A percentile compares a stretch with the other conserved stretches of the same genome.
Conservation (phyloP, 2,888 invertebrate species). For the Eulithis prunata region DNA sequence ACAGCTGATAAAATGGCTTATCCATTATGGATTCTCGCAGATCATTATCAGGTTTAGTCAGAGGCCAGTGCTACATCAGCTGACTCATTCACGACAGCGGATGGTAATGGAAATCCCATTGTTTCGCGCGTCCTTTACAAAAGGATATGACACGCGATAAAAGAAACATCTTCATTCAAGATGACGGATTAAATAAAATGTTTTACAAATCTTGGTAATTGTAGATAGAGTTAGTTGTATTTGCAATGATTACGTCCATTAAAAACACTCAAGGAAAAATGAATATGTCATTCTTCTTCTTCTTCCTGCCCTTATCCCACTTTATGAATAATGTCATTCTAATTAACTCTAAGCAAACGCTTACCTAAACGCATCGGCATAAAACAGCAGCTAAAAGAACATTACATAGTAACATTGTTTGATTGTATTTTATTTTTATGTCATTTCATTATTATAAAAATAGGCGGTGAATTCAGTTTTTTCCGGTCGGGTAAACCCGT, state of each 20-base stretch:
- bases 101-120: constrained; percentile 75
- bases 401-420: background rate
- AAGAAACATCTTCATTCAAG: constrained; percentile 12
- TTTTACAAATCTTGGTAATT: background rate
- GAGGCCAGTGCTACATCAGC: constrained; percentile 74
- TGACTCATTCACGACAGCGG: constrained; percentile 70
- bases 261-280: background rate
- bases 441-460: constrained; percentile 48
- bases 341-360: no score
- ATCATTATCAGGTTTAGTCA: constrained; percentile 71
- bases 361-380: background rate
- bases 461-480: constrained; percentile 54
- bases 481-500: constrained; percentile 68
- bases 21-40: constrained; percentile 57
- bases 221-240: background rate
- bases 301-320: no score
- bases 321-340: no score
- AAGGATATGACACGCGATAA: constrained; percentile 29
- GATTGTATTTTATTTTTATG: constrained; percentile 30
- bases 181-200: constrained; percentile 9
- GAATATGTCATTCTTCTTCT: no score
- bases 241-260: background rate
- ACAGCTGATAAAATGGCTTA: constrained; percentile 46
- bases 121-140: constrained; percentile 65
- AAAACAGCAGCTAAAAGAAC: background rate